Evolutionary conservation across 2,797 vertebrate species (phyloP).

Genomic region (Rhabdomys pumilio): DNA sequence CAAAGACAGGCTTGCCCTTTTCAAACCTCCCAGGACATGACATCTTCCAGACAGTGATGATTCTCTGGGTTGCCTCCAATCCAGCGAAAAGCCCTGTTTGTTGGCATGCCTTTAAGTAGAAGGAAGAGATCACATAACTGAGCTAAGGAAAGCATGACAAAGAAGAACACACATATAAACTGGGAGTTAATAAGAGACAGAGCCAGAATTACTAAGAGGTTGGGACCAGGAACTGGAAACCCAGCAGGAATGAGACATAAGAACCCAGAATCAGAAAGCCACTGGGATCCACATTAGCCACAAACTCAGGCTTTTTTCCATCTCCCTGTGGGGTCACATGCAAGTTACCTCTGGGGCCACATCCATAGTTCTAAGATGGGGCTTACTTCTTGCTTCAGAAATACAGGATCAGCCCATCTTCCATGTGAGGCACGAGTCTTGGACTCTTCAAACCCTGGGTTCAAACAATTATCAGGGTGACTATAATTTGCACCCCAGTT

Average conservation of each 20-base stretch:
- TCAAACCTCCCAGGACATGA: conserved; percentile 33
- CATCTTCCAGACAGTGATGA: not conserved
- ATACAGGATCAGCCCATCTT: not conserved
- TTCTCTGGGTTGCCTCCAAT: not conserved
- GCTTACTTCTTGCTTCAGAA: not conserved
- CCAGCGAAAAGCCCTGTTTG: not conserved
- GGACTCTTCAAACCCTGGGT: accelerated
- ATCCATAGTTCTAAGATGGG: not conserved
- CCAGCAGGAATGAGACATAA: not conserved
- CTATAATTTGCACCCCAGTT: not conserved
- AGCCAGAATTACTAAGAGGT: conserved; percentile 4
- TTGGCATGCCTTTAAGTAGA: conserved; percentile 1
- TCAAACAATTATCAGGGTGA: not conserved
- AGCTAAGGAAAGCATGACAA: not conserved
- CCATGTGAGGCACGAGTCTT: not conserved
- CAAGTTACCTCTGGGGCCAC: not conserved
- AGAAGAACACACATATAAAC: not conserved
- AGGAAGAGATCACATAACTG: not conserved
- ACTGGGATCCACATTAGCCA: not conserved
- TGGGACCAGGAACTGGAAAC: not conserved
- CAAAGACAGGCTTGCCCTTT: conserved; percentile 60
- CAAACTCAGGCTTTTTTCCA: not conserved
- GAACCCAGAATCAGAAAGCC: not conserved
- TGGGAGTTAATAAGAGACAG: conserved; percentile 21
- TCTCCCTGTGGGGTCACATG: not conserved